Percentiles rank a stretch among this genome's conserved stretches.
These are phyloP conservation scores for Limenitis camilla DNA, from an alignment of 2,888 invertebrate species.

Conservation along the genomic window DNA sequence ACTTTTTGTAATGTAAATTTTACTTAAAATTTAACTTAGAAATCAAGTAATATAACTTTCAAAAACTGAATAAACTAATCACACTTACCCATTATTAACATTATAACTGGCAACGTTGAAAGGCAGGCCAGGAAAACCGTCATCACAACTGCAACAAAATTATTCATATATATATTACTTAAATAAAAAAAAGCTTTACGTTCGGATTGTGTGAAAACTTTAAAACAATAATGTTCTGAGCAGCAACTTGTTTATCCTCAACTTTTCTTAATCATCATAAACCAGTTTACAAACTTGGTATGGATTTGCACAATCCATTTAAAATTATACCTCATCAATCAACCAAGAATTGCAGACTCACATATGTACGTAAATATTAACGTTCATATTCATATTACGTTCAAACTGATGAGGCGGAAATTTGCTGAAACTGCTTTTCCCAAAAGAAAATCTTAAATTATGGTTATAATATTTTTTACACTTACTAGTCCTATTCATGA, in stretches of 20 bases:
- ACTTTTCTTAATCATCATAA: too few species aligned
- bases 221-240: too few species aligned
- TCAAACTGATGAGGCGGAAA: background rate
- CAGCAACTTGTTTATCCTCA: too few species aligned
- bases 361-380: background rate
- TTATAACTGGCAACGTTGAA: slow-evolving; percentile 81
- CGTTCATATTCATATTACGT: too few species aligned
- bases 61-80: background rate
- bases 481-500: slow-evolving; percentile 83
- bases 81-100: slow-evolving; percentile 87
- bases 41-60: too few species aligned
- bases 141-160: slow-evolving; percentile 78
- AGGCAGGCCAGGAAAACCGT: slow-evolving; percentile 80
- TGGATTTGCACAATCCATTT: too few species aligned
- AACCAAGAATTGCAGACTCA: background rate
- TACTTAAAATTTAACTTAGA: background rate
- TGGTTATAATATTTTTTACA: slow-evolving; percentile 13
- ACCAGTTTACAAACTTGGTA: too few species aligned
- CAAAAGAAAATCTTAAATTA: background rate
- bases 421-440: background rate
- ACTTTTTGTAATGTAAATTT: too few species aligned
- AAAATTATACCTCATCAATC: too few species aligned
- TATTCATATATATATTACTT: background rate
- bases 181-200: too few species aligned
- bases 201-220: too few species aligned